Evolutionary conservation across 2,888 invertebrate genomes (phyloP).

Genomic region (Ichneumoninae sp.): DNA sequence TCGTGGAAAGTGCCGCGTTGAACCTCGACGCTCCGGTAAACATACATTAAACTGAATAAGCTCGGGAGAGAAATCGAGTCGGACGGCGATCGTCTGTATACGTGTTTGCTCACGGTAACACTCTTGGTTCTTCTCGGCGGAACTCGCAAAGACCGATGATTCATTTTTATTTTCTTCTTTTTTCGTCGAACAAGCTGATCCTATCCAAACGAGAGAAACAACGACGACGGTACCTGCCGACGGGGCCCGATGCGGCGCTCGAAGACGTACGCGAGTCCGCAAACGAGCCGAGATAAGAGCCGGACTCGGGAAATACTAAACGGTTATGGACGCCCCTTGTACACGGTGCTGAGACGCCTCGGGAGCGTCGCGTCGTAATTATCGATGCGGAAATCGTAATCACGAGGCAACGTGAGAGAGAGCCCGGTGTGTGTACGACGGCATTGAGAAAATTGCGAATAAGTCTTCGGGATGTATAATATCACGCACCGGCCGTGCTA

Average conservation of each 20-base stretch:
- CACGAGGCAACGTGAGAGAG: not conserved
- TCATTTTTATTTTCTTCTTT: conserved; percentile 39
- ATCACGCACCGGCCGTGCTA: not conserved
- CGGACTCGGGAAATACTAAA: not conserved
- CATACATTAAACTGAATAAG: conserved; percentile 18
- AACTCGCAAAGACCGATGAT: conserved; percentile 31
- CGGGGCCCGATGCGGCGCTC: conserved; percentile 13
- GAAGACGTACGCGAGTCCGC: not conserved
- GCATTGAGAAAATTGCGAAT: conserved; percentile 52
- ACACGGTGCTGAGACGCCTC: not conserved
- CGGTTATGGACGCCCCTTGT: not conserved
- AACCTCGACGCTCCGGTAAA: conserved; percentile 3
- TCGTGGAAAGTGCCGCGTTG: conserved; percentile 2
- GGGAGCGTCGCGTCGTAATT: conserved; percentile 46
- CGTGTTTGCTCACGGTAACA: not conserved
- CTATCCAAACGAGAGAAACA: conserved; percentile 13
- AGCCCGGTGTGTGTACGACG: conserved; percentile 1
- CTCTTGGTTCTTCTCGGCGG: conserved; percentile 6
- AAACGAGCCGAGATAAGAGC: conserved; percentile 2
- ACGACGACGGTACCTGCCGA: not conserved
- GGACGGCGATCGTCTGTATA: not conserved
- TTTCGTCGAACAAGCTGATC: conserved; percentile 22
- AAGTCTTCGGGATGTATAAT: conserved; percentile 28
- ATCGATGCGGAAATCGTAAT: conserved; percentile 63
- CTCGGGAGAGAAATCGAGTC: conserved; percentile 32